Percentiles rank a stretch among this genome's conserved stretches.
Conservation (phyloP, 2,888 invertebrate genomes). For the Glomeris marginata region DNA sequence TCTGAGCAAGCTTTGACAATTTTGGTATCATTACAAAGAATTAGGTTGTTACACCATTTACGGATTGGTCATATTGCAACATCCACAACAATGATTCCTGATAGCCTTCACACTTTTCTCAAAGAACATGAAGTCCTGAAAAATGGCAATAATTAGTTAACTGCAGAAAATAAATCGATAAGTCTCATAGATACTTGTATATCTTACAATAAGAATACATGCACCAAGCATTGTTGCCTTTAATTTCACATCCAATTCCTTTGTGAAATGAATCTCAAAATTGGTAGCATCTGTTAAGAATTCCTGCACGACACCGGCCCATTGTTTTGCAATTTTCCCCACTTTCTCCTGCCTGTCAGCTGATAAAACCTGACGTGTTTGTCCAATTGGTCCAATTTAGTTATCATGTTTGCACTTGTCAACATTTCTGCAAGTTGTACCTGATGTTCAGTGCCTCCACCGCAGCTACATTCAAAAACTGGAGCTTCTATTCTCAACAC, state of each 20-base stretch:
- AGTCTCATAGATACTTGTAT: not conserved
- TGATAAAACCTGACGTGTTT: conserved; percentile 61
- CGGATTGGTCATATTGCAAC: too few relatives aligned
- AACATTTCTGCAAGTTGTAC: conserved; percentile 36
- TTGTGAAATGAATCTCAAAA: not conserved
- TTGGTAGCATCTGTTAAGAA: conserved; percentile 45
- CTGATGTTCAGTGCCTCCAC: conserved; percentile 70
- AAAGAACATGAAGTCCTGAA: too few relatives aligned
- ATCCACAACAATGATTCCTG: too few relatives aligned
- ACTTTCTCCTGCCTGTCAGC: conserved; percentile 55
- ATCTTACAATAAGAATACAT: not conserved
- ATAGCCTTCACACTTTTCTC: too few relatives aligned
- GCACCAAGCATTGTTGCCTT: not conserved
- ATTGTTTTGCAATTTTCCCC: conserved; percentile 77
- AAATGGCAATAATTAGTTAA: too few relatives aligned
- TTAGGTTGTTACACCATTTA: too few relatives aligned
- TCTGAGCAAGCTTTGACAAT: too few relatives aligned
- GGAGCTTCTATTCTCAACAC: conserved; percentile 70
- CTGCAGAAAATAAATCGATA: too few relatives aligned
- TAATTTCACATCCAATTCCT: not conserved
- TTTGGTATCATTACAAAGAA: too few relatives aligned
- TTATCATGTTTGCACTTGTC: too few relatives aligned
- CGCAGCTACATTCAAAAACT: conserved; percentile 57
- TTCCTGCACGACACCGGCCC: conserved; percentile 69
- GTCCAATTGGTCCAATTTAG: too few relatives aligned